Percentiles rank a stretch among this genome's conserved stretches.
These are phyloP conservation scores for Alectura lathami DNA, from an alignment of 2,113 vertebrate species.

Conservation along the genomic window DNA sequence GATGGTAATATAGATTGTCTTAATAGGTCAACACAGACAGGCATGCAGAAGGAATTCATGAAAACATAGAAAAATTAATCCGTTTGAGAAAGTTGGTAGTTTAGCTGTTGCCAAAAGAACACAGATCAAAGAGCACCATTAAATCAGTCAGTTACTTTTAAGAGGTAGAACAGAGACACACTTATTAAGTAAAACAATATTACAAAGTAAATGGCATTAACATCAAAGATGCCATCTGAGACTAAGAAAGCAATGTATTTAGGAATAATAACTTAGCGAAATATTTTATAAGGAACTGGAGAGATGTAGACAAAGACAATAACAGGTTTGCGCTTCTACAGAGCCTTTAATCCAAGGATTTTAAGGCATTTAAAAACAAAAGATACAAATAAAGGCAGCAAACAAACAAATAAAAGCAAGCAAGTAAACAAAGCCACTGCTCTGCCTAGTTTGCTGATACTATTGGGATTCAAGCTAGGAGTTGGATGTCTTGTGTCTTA, in stretches of 20 bases:
- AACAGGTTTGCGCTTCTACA: neutral
- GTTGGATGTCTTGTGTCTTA: neutral
- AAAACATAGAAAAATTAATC: neutral
- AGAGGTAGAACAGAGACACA: neutral
- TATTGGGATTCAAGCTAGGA: neutral
- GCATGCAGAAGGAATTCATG: neutral
- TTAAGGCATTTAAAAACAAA: neutral
- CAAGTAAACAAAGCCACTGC: rapidly evolving
- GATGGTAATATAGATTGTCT: neutral
- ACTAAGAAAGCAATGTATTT: neutral
- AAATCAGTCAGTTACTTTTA: neutral
- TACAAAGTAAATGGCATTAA: neutral
- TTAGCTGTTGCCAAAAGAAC: neutral
- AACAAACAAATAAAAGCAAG: neutral
- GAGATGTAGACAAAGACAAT: neutral
- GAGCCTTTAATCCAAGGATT: neutral
- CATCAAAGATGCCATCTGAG: neutral
- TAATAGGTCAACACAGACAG: neutral
- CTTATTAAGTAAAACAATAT: neutral
- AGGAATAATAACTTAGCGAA: neutral
- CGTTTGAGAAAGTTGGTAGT: neutral
- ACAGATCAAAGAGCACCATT: neutral
- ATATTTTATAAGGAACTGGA: neutral
- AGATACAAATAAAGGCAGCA: neutral
- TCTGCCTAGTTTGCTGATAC: neutral